phyloP scores from a whole-genome alignment of 2,797 vertebrate species.

The Antennarius maculatus region DNA sequence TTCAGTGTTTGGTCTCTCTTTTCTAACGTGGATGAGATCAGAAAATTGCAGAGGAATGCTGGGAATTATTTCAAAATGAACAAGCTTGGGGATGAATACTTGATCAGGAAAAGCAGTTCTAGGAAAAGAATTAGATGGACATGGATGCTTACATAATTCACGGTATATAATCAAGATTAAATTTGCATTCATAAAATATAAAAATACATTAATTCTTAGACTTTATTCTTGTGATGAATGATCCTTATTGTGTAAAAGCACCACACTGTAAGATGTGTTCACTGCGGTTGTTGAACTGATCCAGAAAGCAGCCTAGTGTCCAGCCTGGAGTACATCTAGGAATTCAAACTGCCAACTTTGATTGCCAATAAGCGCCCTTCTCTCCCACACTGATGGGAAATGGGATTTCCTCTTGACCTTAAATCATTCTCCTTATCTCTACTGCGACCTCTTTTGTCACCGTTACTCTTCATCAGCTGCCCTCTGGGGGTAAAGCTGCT shows the following conservation, averaged over 20 bases:
- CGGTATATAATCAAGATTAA: too few species aligned
- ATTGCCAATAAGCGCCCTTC: conserved; percentile 7
- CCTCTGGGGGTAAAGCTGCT: conserved; percentile 36
- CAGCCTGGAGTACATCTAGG: neutral
- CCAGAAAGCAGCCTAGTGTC: neutral
- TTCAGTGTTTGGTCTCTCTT: neutral
- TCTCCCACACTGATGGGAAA: conserved; percentile 28
- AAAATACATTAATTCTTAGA: conserved; percentile 3
- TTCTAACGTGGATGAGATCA: neutral
- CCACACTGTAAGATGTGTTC: neutral
- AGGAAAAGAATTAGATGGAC: too few species aligned
- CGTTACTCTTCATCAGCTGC: conserved; percentile 17
- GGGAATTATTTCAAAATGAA: neutral
- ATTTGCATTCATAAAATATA: neutral
- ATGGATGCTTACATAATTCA: too few species aligned
- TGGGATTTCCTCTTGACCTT: conserved; percentile 48
- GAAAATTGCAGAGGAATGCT: neutral
- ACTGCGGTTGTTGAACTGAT: neutral
- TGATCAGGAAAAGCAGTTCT: too few species aligned
- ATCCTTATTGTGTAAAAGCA: neutral
- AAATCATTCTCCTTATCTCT: conserved; percentile 36
- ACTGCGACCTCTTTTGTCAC: conserved; percentile 39
- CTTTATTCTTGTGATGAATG: conserved; percentile 9
- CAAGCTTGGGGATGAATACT: too few species aligned
- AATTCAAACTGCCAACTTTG: neutral